Conservation (phyloP, 1,140 invertebrate genomes). For the Trichomalopsis sarcophagae region DNA sequence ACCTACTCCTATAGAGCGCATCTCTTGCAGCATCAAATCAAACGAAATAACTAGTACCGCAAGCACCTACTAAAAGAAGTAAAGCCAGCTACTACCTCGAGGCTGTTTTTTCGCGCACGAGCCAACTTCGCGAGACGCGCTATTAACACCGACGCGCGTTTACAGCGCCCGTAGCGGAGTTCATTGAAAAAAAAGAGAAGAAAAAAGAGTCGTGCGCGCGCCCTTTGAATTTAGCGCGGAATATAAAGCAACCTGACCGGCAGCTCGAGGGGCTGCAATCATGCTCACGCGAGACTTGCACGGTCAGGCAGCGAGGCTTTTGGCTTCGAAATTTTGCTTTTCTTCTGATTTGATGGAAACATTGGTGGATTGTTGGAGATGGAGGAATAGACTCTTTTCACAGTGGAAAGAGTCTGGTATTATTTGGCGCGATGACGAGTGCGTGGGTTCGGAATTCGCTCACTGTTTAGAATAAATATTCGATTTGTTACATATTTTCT, state of each 20-base stretch:
- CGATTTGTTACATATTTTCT: too few relatives aligned
- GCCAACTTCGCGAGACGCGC: neutral
- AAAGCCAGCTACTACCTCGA: neutral
- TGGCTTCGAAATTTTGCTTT: neutral
- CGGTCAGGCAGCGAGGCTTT: neutral
- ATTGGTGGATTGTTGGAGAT: neutral
- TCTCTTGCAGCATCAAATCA: too few relatives aligned
- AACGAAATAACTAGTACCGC: neutral
- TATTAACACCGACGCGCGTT: neutral
- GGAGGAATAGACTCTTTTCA: too few relatives aligned
- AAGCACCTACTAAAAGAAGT: neutral
- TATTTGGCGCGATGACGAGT: too few relatives aligned
- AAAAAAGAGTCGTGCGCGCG: constrained; percentile 7
- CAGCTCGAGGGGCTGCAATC: constrained; percentile 66
- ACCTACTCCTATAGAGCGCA: too few relatives aligned
- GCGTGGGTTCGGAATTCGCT: too few relatives aligned
- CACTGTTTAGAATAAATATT: too few relatives aligned
- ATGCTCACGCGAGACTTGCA: constrained; percentile 66
- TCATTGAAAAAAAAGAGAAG: neutral
- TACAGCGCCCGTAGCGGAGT: neutral
- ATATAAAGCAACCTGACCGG: constrained; percentile 64
- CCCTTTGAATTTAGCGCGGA: constrained; percentile 60
- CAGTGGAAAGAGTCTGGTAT: too few relatives aligned
- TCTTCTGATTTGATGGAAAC: neutral
- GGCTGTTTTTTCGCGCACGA: neutral